phyloP scores from a whole-genome alignment of 2,797 vertebrate species.

The Furcifer pardalis region DNA sequence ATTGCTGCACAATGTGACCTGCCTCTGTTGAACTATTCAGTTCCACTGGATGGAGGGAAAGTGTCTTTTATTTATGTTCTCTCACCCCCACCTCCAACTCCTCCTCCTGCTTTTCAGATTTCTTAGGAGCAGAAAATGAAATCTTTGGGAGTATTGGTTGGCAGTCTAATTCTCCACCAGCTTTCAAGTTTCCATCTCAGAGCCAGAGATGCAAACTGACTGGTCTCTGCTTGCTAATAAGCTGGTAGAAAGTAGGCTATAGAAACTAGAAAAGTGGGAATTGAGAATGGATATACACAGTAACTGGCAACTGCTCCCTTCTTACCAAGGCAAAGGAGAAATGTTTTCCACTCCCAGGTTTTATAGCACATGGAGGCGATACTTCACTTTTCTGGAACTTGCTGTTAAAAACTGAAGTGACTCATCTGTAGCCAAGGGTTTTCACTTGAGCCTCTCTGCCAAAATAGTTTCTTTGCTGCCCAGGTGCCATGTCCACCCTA shows the following conservation, averaged over 20 bases:
- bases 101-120: neutral
- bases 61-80: neutral
- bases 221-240: neutral
- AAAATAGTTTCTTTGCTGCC: constrained; percentile 44
- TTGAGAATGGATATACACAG: neutral
- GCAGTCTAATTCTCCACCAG: neutral
- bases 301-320: constrained; percentile 2
- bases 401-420: constrained; percentile 39
- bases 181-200: neutral
- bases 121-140: neutral
- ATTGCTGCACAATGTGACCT: neutral
- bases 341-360: constrained; percentile 13
- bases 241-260: constrained; percentile 6
- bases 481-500: constrained; percentile 19
- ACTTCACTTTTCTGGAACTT: constrained; percentile 46
- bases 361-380: constrained; percentile 10
- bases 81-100: fast-evolving
- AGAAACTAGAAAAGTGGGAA: neutral
- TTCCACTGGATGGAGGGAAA: neutral
- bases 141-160: neutral
- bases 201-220: neutral
- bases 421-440: constrained; percentile 35
- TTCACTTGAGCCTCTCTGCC: constrained; percentile 35
- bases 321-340: neutral
- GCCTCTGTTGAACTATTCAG: neutral